A percentile compares a stretch with the other conserved stretches of the same genome.
phyloP scores from a whole-genome alignment of 2,888 invertebrate genomes.

The Acanthoscelides obtectus region DNA sequence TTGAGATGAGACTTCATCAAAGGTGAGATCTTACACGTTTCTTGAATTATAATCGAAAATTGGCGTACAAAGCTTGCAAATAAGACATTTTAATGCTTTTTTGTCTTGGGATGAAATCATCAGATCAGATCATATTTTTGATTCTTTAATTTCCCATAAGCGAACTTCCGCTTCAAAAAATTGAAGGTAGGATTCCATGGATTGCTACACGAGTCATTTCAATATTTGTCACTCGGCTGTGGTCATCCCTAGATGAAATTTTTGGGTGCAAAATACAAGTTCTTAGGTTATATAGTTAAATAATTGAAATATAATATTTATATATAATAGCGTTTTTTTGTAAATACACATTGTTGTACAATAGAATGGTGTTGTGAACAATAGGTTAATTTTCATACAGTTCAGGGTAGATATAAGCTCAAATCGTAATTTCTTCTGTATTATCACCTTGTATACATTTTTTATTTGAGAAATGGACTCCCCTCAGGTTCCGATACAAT shows the following conservation, averaged over 20 bases:
- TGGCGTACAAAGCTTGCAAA: background rate
- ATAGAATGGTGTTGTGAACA: background rate
- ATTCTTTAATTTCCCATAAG: no score
- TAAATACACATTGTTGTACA: background rate
- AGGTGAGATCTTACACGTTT: no score
- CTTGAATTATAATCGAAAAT: background rate
- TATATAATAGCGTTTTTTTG: background rate
- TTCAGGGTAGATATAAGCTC: background rate
- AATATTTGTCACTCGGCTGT: background rate
- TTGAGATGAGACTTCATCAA: no score
- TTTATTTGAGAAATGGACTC: constrained; percentile 14
- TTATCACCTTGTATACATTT: background rate
- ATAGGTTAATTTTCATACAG: background rate
- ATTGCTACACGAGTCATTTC: background rate
- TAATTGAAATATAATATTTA: background rate
- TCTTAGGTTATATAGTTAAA: background rate
- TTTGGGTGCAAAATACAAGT: background rate
- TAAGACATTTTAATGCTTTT: background rate
- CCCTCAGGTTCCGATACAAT: constrained; percentile 24
- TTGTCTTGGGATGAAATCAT: no score
- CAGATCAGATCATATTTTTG: background rate
- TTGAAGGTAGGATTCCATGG: background rate
- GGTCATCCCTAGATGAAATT: background rate
- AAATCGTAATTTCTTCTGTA: background rate
- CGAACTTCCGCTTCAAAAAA: background rate